phyloP scores from a whole-genome alignment of 1,140 invertebrate genomes.

The Papilio aristodemus region DNA sequence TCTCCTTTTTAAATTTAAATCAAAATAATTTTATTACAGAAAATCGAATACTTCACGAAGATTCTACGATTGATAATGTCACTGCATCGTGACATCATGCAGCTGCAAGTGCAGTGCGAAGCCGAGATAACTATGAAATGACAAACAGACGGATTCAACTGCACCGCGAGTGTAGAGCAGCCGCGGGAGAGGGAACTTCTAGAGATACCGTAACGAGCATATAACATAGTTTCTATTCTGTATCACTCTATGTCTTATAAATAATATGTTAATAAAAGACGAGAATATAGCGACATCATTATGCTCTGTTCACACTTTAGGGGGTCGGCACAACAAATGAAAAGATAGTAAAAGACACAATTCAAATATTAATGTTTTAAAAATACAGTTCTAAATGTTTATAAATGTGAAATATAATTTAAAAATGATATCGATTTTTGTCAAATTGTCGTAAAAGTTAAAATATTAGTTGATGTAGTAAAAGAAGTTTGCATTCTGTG shows the following conservation, averaged over 20 bases:
- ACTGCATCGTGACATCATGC: constrained; percentile 68
- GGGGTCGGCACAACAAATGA: too few species aligned
- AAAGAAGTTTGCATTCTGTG: too few species aligned
- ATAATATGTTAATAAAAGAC: too few species aligned
- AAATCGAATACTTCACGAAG: constrained; percentile 73
- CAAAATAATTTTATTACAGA: constrained; percentile 54
- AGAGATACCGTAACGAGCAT: constrained; percentile 35
- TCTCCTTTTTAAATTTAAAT: too few species aligned
- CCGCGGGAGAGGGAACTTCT: constrained; percentile 31
- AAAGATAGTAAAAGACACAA: too few species aligned
- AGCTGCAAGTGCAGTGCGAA: constrained; percentile 62
- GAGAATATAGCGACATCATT: too few species aligned
- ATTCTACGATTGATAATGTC: constrained; percentile 72
- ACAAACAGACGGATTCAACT: constrained; percentile 50
- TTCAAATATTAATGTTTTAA: not conserved
- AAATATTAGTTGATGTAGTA: not conserved
- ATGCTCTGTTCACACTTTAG: too few species aligned
- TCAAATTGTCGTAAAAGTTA: not conserved
- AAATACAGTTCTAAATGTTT: not conserved
- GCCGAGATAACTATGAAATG: constrained; percentile 69
- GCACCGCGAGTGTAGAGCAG: constrained; percentile 48
- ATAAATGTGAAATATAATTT: too few species aligned
- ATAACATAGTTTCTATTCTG: not conserved
- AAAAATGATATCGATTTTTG: not conserved
- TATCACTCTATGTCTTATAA: too few species aligned